These are phyloP conservation scores for Nymphalis io DNA, from an alignment of 1,140 invertebrate species.

Conservation along the genomic window DNA sequence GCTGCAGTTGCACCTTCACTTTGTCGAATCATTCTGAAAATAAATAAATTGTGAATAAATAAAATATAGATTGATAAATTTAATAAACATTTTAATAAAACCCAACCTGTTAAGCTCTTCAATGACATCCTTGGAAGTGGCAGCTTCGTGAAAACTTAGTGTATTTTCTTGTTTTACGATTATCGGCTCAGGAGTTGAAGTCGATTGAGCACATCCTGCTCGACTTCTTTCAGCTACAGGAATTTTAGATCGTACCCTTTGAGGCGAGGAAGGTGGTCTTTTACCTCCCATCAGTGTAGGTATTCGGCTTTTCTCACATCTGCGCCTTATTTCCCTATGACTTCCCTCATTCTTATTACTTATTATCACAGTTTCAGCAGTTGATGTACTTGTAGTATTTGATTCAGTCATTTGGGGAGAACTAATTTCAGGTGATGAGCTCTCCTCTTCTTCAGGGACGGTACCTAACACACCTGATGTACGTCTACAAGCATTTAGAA, in stretches of 20 bases:
- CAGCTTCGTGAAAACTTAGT: constrained; percentile 86
- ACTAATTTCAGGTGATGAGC: constrained; percentile 73
- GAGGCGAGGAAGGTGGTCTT: constrained; percentile 69
- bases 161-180: constrained; percentile 76
- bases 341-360: constrained; percentile 74
- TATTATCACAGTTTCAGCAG: constrained; percentile 83
- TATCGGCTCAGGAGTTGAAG: constrained; percentile 55
- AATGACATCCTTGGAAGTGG: constrained; percentile 88
- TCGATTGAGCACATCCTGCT: constrained; percentile 33
- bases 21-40: constrained; percentile 82
- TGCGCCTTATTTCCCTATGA: constrained; percentile 53
- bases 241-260: constrained; percentile 63
- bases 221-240: constrained; percentile 57
- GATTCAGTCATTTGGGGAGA: constrained; percentile 83
- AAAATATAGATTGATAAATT: constrained; percentile 15
- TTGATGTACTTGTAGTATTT: constrained; percentile 84
- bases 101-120: constrained; percentile 85
- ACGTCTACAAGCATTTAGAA: constrained; percentile 71
- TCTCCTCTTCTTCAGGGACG: constrained; percentile 84
- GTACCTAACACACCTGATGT: constrained; percentile 77
- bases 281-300: constrained; percentile 69
- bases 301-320: constrained; percentile 72
- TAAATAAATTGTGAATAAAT: constrained; percentile 4
- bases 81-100: not conserved
- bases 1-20: constrained; percentile 56